Conservation (phyloP, 2,888 invertebrate genomes). For the Euplagia quadripunctaria region DNA sequence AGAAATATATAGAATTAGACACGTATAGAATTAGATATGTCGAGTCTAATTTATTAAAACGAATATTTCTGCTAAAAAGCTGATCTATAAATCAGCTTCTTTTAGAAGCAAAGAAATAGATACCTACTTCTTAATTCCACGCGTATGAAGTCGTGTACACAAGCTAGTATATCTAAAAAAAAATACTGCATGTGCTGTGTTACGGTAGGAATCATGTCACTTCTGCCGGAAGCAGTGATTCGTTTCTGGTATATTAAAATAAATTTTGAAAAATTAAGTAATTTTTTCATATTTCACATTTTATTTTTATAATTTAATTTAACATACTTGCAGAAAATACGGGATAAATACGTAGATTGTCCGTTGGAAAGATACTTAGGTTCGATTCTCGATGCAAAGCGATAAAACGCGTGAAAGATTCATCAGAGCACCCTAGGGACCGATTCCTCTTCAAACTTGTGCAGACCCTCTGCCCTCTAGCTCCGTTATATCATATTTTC, state of each 20-base stretch:
- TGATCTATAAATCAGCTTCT: no score
- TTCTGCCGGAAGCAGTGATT: background rate
- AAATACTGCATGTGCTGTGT: background rate
- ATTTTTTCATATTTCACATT: background rate
- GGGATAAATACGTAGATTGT: constrained; percentile 47
- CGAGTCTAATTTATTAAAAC: no score
- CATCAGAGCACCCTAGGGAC: constrained; percentile 81
- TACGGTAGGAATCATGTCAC: background rate
- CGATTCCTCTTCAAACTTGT: constrained; percentile 82
- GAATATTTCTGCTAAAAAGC: no score
- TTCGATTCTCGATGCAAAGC: constrained; percentile 81
- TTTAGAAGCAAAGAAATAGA: no score
- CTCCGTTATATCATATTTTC: constrained; percentile 83
- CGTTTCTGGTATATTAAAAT: background rate
- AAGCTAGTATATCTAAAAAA: background rate
- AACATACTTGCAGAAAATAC: constrained; percentile 43
- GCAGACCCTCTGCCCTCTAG: constrained; percentile 71
- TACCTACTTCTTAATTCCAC: no score
- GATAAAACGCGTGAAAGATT: constrained; percentile 86
- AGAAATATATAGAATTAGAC: no score
- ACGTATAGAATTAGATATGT: no score
- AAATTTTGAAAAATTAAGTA: no score
- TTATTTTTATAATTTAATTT: constrained; percentile 22
- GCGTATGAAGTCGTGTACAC: no score
- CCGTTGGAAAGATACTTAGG: constrained; percentile 64